phyloP scores from a whole-genome alignment of 2,888 invertebrate species.

The Epirrhoe alternata region DNA sequence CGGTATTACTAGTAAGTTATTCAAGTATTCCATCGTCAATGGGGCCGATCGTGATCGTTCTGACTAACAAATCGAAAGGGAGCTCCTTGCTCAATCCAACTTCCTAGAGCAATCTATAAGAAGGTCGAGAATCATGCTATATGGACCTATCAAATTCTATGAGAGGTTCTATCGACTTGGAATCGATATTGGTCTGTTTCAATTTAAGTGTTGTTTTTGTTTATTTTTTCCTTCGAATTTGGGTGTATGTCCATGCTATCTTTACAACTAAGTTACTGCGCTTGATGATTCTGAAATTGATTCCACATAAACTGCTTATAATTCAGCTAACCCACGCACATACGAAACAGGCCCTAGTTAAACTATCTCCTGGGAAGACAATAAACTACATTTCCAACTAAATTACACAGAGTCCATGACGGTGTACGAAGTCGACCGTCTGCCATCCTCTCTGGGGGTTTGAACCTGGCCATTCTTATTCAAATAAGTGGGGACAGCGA shows the following conservation, averaged over 20 bases:
- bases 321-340: slow-evolving; percentile 11
- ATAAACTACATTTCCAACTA: slow-evolving; percentile 54
- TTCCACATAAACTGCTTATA: slow-evolving; percentile 15
- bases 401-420: slow-evolving; percentile 59
- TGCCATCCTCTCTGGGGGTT: slow-evolving; percentile 54
- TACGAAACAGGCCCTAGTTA: slow-evolving; percentile 32
- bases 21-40: slow-evolving; percentile 61
- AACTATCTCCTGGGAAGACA: slow-evolving; percentile 44
- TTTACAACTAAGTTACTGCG: background rate
- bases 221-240: background rate
- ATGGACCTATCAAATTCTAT: slow-evolving; percentile 41
- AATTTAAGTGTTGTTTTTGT: slow-evolving; percentile 16
- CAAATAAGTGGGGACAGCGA: slow-evolving; percentile 76
- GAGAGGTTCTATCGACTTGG: slow-evolving; percentile 47
- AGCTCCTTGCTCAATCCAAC: slow-evolving; percentile 59
- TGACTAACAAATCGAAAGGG: slow-evolving; percentile 62
- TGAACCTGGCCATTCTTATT: slow-evolving; percentile 76
- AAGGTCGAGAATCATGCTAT: slow-evolving; percentile 49
- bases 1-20: slow-evolving; percentile 51
- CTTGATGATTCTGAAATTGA: slow-evolving; percentile 2
- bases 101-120: slow-evolving; percentile 49
- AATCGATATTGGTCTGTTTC: slow-evolving; percentile 37
- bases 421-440: slow-evolving; percentile 58
- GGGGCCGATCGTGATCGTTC: slow-evolving; percentile 56
- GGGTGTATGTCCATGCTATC: too few relatives aligned